phyloP scores from a whole-genome alignment of 2,113 vertebrate species.

The Panthera uncia region DNA sequence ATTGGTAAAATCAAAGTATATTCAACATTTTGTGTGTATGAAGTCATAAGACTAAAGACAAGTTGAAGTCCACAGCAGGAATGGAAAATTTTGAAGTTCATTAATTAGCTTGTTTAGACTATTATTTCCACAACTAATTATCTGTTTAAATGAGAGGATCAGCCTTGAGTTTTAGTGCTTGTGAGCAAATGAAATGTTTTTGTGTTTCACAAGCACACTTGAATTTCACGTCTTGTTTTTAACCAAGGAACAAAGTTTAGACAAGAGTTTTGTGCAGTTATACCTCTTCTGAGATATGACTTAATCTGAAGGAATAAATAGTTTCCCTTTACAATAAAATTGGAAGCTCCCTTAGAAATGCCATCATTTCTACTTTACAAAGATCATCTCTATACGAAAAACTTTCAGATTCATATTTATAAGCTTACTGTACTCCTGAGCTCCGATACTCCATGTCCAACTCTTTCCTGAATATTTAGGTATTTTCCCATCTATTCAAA shows the following conservation, averaged over 20 bases:
- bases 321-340: background rate
- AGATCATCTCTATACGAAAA: background rate
- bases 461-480: background rate
- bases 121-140: background rate
- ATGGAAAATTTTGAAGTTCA: background rate
- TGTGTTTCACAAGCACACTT: background rate
- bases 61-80: background rate
- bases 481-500: background rate
- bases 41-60: background rate
- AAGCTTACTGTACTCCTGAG: background rate
- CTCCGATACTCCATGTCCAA: background rate
- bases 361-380: background rate
- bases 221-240: background rate
- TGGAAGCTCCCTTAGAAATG: background rate
- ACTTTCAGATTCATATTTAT: background rate
- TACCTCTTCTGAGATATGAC: background rate
- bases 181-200: slow-evolving; percentile 34
- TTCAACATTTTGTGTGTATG: background rate
- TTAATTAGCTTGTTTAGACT: background rate
- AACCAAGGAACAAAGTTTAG: background rate
- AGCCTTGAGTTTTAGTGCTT: background rate
- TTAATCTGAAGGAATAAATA: slow-evolving; percentile 10
- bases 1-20: background rate
- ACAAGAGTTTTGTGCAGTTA: background rate
- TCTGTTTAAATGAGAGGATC: slow-evolving; percentile 10